phyloP scores from a whole-genome alignment of 2,113 vertebrate species.

The Anser brachyrhynchus region DNA sequence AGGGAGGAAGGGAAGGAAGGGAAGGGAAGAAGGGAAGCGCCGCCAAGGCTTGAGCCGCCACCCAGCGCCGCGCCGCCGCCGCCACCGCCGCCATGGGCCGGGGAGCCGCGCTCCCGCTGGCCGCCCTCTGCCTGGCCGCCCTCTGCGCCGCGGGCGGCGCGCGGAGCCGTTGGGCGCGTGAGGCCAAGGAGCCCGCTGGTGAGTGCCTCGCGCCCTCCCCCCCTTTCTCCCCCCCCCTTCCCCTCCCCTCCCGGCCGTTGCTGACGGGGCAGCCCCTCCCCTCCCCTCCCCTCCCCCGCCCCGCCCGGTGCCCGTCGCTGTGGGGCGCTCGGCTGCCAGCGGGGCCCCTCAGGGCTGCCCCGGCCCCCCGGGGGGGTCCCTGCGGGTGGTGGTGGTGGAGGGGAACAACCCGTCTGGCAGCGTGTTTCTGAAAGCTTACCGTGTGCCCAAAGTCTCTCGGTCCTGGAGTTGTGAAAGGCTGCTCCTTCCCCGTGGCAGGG shows the following conservation, averaged over 20 bases:
- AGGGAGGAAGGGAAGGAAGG: too few relatives aligned
- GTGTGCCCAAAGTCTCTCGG: neutral
- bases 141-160: neutral
- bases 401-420: neutral
- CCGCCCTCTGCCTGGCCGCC: neutral
- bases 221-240: too few relatives aligned
- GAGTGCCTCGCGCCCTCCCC: neutral
- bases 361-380: too few relatives aligned
- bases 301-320: neutral
- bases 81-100: neutral
- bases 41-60: neutral
- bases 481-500: neutral
- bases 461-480: neutral
- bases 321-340: too few relatives aligned
- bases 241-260: neutral
- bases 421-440: neutral
- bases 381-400: neutral
- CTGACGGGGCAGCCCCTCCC: neutral
- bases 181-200: rapidly evolving
- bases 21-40: too few relatives aligned
- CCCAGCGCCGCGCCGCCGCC: neutral
- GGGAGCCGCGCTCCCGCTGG: neutral
- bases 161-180: neutral
- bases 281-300: neutral
- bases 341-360: too few relatives aligned